phyloP scores from a whole-genome alignment of 2,113 vertebrate species.

The Megaleporinus macrocephalus region DNA sequence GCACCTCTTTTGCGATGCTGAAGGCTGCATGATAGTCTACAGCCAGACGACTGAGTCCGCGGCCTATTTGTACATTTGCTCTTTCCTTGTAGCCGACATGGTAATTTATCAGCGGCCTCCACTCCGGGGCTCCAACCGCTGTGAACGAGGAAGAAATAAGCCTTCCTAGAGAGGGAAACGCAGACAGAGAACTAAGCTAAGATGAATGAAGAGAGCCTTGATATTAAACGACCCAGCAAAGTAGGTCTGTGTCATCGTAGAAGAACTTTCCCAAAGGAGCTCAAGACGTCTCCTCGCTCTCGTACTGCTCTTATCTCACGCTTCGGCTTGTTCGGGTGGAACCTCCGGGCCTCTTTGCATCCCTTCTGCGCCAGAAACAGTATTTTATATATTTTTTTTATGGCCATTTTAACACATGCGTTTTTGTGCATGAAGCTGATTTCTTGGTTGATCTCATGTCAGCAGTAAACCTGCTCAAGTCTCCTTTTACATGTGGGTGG shows the following conservation, averaged over 20 bases:
- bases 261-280: background rate
- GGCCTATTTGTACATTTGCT: conserved; percentile 41
- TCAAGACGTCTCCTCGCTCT: background rate
- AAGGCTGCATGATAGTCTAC: conserved; percentile 18
- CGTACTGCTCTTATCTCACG: background rate
- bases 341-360: no score
- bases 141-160: conserved; percentile 46
- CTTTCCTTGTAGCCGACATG: conserved; percentile 43
- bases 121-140: conserved; percentile 12
- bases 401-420: no score
- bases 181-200: conserved; percentile 10
- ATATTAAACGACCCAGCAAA: conserved; percentile 38
- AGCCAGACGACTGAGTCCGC: conserved; percentile 49
- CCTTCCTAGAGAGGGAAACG: conserved; percentile 21
- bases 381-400: no score
- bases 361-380: background rate
- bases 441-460: background rate
- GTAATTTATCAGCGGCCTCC: conserved; percentile 51
- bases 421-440: background rate
- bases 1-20: conserved; percentile 35
- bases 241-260: background rate
- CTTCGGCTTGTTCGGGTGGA: background rate
- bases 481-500: background rate
- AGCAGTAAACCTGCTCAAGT: background rate
- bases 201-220: conserved; percentile 19